Conservation (phyloP, 1,140 invertebrate species). For the Vanessa tameamea region DNA sequence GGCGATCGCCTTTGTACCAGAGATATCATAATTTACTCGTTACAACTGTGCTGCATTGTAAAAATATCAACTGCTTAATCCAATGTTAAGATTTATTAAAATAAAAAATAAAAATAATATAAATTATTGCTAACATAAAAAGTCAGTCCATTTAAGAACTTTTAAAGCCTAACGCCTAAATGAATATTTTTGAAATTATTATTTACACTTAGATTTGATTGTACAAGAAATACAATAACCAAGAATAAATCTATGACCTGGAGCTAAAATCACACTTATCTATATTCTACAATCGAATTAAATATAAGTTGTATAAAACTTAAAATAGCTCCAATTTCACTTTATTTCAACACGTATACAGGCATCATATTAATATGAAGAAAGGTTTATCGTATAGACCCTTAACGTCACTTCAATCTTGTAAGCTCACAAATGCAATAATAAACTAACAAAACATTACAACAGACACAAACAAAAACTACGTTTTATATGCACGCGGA, state of each 20-base stretch:
- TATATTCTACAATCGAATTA: too few relatives aligned
- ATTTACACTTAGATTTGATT: too few relatives aligned
- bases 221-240: too few relatives aligned
- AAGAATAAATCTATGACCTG: too few relatives aligned
- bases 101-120: neutral
- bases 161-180: neutral
- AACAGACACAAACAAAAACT: conserved; percentile 2
- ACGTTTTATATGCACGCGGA: neutral
- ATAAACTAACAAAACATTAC: neutral
- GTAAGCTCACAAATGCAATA: neutral
- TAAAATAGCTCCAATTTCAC: too few relatives aligned
- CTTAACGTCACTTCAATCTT: neutral
- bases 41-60: conserved; percentile 30
- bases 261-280: too few relatives aligned
- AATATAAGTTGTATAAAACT: too few relatives aligned
- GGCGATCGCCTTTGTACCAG: conserved; percentile 42
- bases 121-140: neutral
- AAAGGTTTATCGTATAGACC: neutral
- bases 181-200: neutral
- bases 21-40: conserved; percentile 59
- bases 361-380: too few relatives aligned
- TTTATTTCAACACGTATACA: too few relatives aligned
- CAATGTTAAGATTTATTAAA: conserved; percentile 18
- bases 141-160: too few relatives aligned
- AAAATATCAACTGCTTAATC: conserved; percentile 37